Evolutionary conservation across 2,113 vertebrate genomes (phyloP), one percentile per base, ranked within the genome.

Genomic region (Dromas ardeola): DNA sequence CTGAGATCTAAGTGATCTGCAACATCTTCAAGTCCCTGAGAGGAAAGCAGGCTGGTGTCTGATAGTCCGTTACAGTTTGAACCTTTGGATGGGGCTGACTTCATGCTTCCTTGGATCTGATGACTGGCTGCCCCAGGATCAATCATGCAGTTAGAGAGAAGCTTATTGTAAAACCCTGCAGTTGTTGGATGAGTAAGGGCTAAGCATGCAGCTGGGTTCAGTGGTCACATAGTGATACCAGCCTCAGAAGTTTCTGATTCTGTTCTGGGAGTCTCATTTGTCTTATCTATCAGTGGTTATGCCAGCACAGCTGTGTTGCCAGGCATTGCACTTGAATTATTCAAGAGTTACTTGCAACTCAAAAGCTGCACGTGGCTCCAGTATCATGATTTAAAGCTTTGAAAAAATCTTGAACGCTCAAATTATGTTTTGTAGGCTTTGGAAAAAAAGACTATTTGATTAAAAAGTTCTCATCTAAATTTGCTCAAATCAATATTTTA

Each of bases 291-390:
- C 69, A 7, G 61, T 79, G 66, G 55, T 81, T 79, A 7, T 26
- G 29, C 50, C 47, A 50, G 55, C 26, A 67, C 42, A 62, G 52
- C 65, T 79, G 50, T 71, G 72, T 55, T 84, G 52, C 89, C 73
- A 94, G 65, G 86, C 45, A 34, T 88, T 91, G 38, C 30, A 26
- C 36, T 52, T 89, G 32, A 96, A 87, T 91, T 91, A 94, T 93
- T 95, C 43, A 96, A 10, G 56, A 86, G 36, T 11, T 93, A 52
- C 66, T 65, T 61, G 52, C 30, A 52, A 65, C 73, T 94, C 65
- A 74, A 45, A 89, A 93, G 81, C 65, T 78, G n/a, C 70, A 38
- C 2, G 4, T 81, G 36, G 77, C 42, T 87, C 58, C 50, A 10
- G 32, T 72, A 53, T 27, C 61, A 43, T 23, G 34, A 76, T 62